A percentile compares a stretch with the other conserved stretches of the same genome.
phyloP scores from a whole-genome alignment of 2,888 invertebrate species.

The Perdita meconis region DNA sequence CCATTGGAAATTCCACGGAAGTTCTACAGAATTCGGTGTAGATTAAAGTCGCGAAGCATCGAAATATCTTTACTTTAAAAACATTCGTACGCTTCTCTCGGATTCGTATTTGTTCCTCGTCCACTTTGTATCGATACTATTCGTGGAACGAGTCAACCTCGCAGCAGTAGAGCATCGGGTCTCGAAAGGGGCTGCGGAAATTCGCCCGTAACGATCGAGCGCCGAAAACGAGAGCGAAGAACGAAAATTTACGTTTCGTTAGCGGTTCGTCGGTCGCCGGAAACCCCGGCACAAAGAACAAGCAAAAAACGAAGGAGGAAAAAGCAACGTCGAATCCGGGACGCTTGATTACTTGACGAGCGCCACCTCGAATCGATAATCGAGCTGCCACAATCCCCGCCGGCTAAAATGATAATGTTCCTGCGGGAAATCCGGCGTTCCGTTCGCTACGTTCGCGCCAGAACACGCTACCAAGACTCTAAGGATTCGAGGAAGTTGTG shows the following conservation, averaged over 20 bases:
- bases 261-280: slow-evolving; percentile 7
- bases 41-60: too few relatives aligned
- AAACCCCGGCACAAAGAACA: background rate
- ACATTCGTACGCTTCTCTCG: too few relatives aligned
- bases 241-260: slow-evolving; percentile 1
- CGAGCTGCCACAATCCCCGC: slow-evolving; percentile 60
- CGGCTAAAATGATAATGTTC: slow-evolving; percentile 69
- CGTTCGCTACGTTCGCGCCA: slow-evolving; percentile 24
- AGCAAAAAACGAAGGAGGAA: slow-evolving; percentile 24
- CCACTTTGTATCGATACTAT: background rate
- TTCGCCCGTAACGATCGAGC: slow-evolving; percentile 6
- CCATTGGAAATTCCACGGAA: background rate
- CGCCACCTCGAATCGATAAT: slow-evolving; percentile 66
- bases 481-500: slow-evolving; percentile 13
- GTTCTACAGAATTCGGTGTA: too few relatives aligned
- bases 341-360: slow-evolving; percentile 66
- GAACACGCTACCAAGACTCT: slow-evolving; percentile 4
- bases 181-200: background rate
- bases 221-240: background rate
- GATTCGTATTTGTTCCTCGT: too few relatives aligned
- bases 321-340: slow-evolving; percentile 36
- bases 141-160: background rate
- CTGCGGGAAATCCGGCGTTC: slow-evolving; percentile 67
- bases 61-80: too few relatives aligned
- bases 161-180: background rate